These are phyloP conservation scores for Sebastes reedi DNA, from an alignment of 2,797 vertebrate genomes.

Conservation along the genomic window DNA sequence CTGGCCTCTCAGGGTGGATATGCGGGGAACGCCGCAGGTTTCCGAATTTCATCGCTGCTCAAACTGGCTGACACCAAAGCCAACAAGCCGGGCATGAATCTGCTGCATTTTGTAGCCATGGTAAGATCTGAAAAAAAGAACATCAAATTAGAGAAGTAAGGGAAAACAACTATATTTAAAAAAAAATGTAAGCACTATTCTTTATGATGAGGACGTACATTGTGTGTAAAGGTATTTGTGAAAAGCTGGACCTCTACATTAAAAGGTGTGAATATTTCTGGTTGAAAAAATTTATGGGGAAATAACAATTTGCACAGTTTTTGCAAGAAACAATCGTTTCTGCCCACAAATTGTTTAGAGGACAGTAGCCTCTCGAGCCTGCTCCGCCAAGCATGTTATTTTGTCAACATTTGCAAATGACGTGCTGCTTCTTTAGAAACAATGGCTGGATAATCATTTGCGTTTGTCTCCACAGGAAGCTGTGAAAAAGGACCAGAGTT, in stretches of 20 bases:
- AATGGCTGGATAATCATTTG: slow-evolving; percentile 74
- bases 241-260: not conserved
- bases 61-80: slow-evolving; percentile 88
- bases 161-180: not conserved
- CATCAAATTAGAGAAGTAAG: not conserved
- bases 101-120: slow-evolving; percentile 87
- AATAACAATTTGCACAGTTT: not conserved
- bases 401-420: slow-evolving; percentile 55
- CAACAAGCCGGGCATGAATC: slow-evolving; percentile 88
- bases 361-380: slow-evolving; percentile 7
- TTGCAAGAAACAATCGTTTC: not conserved
- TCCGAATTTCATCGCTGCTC: slow-evolving; percentile 85
- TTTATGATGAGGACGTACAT: not conserved
- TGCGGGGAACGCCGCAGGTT: slow-evolving; percentile 86
- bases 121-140: slow-evolving; percentile 63
- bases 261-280: not conserved
- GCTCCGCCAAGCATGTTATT: slow-evolving; percentile 39
- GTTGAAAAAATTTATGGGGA: not conserved
- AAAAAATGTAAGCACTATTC: not conserved
- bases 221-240: not conserved
- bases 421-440: slow-evolving; percentile 57
- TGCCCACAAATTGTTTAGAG: slow-evolving; percentile 4
- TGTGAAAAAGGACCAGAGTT: slow-evolving; percentile 86
- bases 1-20: slow-evolving; percentile 82
- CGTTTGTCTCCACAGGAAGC: slow-evolving; percentile 82